Base-by-base conservation (phyloP, 1,140 invertebrate genomes). In the Odontomachus brunneus region DNA sequence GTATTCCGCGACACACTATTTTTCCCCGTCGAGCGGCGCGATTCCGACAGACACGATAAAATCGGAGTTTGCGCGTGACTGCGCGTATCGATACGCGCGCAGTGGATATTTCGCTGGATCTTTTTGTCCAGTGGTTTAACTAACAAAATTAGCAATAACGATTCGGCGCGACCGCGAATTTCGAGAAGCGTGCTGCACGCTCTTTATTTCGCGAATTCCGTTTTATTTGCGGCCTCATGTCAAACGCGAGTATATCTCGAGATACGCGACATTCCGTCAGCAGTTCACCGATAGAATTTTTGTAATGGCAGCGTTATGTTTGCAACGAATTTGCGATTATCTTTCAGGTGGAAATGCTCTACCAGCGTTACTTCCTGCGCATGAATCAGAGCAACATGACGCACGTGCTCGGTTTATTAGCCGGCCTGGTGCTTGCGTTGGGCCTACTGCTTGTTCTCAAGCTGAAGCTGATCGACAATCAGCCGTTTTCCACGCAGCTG, bases 311-410 rank as follows among this genome's bases (percentile, higher is more conserved):
- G n/a, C n/a, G n/a, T n/a, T n/a, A n/a, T 22, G 17, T 17, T 14
- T 22, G 24, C 19, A 12, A 2, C 62, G 22, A 48, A 38, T 69
- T 84, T 87, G 72, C 11, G 33, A 29, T 51, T 71, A 15, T 48
- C 2, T 92, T 92, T 22, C 94, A 98, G 96, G 97, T 98, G 89
- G 98, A 98, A 94, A 97, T 97, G 95, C 93, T 98, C 62, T 98
- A 98, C 94, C 98, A 98, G 93, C 95, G 97, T 59, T 99, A 99
- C 94, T 98, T 98, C 92, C 95, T 98, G 73, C 97, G 98, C 80
- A 97, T 98, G 95, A 98, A 98, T 94, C 97, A 98, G 93, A 97
- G 96, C 87, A 98, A 98, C 92, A 96, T 98, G 94, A 97, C 97
- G 1, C 96, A 97, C 89, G 95, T 98, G 53, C 95, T 98, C 69